These are phyloP conservation scores for Dysmachus trigonus DNA, from an alignment of 2,888 invertebrate genomes.

Conservation along the genomic window DNA sequence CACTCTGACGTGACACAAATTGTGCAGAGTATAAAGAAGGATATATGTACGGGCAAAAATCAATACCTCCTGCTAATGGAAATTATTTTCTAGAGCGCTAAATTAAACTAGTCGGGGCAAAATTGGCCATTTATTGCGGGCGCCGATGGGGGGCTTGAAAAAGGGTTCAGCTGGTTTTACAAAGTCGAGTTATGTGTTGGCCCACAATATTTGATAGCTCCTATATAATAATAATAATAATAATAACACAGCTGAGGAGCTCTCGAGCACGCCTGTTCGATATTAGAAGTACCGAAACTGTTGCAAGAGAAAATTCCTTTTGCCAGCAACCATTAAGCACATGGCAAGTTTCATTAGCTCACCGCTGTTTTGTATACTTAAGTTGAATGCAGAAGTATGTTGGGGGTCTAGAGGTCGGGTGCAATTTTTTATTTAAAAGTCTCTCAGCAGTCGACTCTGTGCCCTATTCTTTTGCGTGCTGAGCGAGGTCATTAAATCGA, in stretches of 20 bases:
- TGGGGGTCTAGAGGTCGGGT: background rate
- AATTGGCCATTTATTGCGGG: slow-evolving; percentile 16
- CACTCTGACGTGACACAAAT: background rate
- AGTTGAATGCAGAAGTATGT: background rate
- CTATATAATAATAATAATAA: no score
- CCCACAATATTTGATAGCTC: background rate
- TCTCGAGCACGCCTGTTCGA: background rate
- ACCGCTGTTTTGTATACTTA: background rate
- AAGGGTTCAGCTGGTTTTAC: background rate
- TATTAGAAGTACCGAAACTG: background rate
- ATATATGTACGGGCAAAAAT: slow-evolving; percentile 22
- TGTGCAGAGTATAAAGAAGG: background rate
- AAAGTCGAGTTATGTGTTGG: background rate
- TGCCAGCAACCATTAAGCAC: background rate
- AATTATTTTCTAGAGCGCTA: background rate
- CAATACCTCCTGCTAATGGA: background rate
- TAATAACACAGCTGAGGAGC: background rate
- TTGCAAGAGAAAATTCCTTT: background rate
- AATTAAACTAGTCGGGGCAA: background rate
- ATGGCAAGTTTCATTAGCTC: background rate
- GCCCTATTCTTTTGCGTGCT: background rate
- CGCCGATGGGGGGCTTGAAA: background rate
- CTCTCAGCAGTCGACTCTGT: background rate
- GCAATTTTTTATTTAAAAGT: background rate
- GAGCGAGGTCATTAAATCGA: background rate